These are phyloP conservation scores for Fukomys damarensis DNA, from an alignment of 2,113 vertebrate species.

Conservation along the genomic window DNA sequence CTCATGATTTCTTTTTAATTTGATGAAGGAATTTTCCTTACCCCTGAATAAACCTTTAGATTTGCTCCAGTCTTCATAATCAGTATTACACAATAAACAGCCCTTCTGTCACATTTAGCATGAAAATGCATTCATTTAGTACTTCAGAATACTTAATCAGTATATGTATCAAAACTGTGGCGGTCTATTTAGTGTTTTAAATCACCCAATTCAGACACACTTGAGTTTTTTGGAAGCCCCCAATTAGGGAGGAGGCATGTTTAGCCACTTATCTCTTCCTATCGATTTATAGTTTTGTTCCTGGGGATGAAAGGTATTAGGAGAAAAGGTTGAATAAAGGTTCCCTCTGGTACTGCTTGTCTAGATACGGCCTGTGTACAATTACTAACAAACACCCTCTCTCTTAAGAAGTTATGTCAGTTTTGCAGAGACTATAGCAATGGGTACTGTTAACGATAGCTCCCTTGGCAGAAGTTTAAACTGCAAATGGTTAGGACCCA, in stretches of 20 bases:
- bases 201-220: not conserved
- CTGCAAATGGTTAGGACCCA: not conserved
- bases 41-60: not conserved
- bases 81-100: not conserved
- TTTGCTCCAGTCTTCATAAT: not conserved
- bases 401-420: not conserved
- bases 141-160: slow-evolving; percentile 9
- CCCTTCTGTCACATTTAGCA: not conserved
- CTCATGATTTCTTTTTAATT: slow-evolving; percentile 9
- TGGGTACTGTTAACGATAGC: not conserved
- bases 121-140: not conserved
- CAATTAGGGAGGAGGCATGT: not conserved
- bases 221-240: not conserved
- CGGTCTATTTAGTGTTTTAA: not conserved
- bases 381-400: not conserved
- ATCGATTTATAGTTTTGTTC: not conserved
- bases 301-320: not conserved
- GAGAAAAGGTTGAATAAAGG: not conserved
- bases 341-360: not conserved
- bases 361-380: not conserved
- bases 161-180: not conserved
- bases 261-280: not conserved
- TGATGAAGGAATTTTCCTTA: slow-evolving; percentile 31
- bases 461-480: not conserved
- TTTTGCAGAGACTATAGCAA: not conserved